Percentiles rank a stretch among this genome's conserved stretches.
Evolutionary conservation across 2,113 vertebrate species (phyloP).

Genomic region (Cynopterus brachyotis): DNA sequence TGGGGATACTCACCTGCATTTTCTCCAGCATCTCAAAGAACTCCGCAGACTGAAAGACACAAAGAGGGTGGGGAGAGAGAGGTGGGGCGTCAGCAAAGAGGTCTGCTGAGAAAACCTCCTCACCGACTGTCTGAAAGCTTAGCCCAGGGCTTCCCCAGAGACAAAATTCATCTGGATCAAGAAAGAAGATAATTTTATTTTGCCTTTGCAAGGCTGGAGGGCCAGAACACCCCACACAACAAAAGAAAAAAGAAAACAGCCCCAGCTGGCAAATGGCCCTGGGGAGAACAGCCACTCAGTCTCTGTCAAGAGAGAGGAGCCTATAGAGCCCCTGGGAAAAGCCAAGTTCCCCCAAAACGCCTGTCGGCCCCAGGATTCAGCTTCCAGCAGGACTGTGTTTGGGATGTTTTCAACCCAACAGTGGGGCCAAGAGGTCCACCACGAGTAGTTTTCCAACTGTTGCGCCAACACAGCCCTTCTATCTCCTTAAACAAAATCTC

Average conservation of each 20-base stretch:
- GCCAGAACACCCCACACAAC: neutral
- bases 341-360: neutral
- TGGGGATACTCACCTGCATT: slow-evolving; percentile 90
- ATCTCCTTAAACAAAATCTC: neutral
- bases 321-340: neutral
- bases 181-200: slow-evolving; percentile 61
- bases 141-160: slow-evolving; percentile 2
- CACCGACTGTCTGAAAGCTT: neutral
- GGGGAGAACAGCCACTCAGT: neutral
- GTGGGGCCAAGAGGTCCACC: neutral
- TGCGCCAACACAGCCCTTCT: neutral
- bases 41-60: slow-evolving; percentile 90
- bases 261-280: neutral
- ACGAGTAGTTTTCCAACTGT: neutral
- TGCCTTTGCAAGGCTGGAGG: slow-evolving; percentile 4
- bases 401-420: neutral
- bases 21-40: slow-evolving; percentile 96
- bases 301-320: neutral
- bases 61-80: slow-evolving; percentile 41
- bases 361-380: neutral
- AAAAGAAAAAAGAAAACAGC: neutral
- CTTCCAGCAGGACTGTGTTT: neutral
- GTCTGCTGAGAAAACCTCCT: neutral
- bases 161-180: slow-evolving; percentile 49
- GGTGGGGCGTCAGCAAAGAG: neutral